Evolutionary conservation across 2,113 vertebrate genomes (phyloP).

Genomic region (Odontophorus gujanensis): DNA sequence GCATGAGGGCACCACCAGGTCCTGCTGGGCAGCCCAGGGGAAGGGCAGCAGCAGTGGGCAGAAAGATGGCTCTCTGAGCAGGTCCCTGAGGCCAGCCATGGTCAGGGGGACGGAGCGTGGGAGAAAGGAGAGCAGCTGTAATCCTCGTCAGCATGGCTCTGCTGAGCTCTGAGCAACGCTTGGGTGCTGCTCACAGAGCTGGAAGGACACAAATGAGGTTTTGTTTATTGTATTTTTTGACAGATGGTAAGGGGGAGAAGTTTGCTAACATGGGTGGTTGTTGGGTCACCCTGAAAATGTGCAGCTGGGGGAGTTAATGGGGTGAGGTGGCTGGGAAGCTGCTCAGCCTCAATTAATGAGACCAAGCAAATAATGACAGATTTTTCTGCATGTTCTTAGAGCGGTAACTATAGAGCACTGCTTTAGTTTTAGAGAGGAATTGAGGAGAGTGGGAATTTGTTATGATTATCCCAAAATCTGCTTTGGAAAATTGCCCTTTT

Average conservation of each 20-base stretch:
- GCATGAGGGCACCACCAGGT: not conserved
- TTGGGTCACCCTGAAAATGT: not conserved
- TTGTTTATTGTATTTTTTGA: not conserved
- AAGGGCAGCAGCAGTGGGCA: rapidly evolving
- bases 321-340: not conserved
- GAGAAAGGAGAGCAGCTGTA: not conserved
- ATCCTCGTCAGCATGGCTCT: not conserved
- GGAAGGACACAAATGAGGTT: rapidly evolving
- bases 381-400: not conserved
- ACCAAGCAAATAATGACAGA: not conserved
- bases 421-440: not conserved
- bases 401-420: rapidly evolving
- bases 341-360: not conserved
- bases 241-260: not conserved
- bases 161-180: not conserved
- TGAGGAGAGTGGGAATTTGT: not conserved
- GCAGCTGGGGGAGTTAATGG: not conserved
- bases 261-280: not conserved
- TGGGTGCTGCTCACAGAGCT: not conserved
- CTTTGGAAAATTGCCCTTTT: not conserved
- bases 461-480: not conserved
- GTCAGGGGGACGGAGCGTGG: not conserved
- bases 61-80: not conserved
- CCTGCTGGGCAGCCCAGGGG: not conserved
- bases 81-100: rapidly evolving